Conservation (phyloP, 2,797 vertebrate species). For the Hapalemur alaotrensis region DNA sequence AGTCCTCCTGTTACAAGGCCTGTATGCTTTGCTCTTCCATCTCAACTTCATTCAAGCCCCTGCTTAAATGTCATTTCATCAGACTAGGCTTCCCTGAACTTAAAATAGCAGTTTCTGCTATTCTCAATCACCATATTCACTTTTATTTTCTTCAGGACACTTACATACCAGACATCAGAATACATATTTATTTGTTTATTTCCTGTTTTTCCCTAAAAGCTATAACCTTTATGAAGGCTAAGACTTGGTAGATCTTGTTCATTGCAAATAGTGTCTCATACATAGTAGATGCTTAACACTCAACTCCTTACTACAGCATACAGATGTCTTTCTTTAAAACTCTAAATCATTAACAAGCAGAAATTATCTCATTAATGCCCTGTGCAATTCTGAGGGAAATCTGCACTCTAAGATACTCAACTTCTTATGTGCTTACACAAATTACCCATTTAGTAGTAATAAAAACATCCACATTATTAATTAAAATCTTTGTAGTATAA, state of each 20-base stretch:
- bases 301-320: background rate
- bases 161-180: background rate
- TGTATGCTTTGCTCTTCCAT: background rate
- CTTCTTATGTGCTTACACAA: background rate
- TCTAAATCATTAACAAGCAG: background rate
- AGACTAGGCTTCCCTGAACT: background rate
- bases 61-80: background rate
- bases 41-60: background rate
- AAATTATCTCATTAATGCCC: background rate
- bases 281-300: background rate
- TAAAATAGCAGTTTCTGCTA: background rate
- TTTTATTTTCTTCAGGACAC: background rate
- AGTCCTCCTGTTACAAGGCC: background rate
- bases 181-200: background rate
- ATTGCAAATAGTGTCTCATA: background rate
- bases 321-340: background rate
- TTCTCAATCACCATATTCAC: background rate
- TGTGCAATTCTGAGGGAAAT: constrained; percentile 1
- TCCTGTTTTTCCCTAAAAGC: background rate
- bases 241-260: background rate
- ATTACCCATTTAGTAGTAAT: constrained; percentile 49
- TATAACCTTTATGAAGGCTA: background rate
- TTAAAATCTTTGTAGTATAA: constrained; percentile 62
- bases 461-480: constrained; percentile 62
- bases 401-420: background rate